Base-by-base conservation (phyloP, 2,888 invertebrate genomes). In the Apodemia hepburni region DNA sequence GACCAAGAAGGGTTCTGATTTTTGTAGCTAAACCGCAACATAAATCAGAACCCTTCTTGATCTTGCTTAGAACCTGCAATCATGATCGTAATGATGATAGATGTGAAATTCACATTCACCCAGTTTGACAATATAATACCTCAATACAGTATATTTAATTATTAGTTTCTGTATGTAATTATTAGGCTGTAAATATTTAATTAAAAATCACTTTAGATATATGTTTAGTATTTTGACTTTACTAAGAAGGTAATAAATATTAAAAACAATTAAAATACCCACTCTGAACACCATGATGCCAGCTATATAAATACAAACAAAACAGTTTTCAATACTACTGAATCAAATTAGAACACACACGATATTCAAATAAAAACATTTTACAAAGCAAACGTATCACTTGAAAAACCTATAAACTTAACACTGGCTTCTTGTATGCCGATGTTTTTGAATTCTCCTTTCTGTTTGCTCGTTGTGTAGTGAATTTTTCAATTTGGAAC, bases 391-490 rank as follows among this genome's bases (percentile, higher is more conserved):
- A 47, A 51, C 54, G 54, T 57, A 29, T 57, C 54, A 57, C 54
- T 57, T 57, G 29, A 27, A 57, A 57, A 57, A 29, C 12, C 27
- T 29, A 29, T 57, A 29, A 57, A 57, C 54, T 57, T 27, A n/a
- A 15, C 1, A 57, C 54, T 57, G 54, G 29, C 27, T 57, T 11
- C 27, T 57, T 22, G 27, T n/a, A 15, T 8, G 71, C 71, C 72
- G 72, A 71, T 89, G 87, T 89, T 89, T 87, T 81, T 79, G 83
- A 84, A 85, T 83, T 80, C 78, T 78, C 71, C 71, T 72, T 71
- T 76, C 77, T 87, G 87, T 87, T 88, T 87, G 77, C 75, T 83
- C 83, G 84, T 87, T 84, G 87, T 85, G 84, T 82, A 47, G 45
- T 45, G 79, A 78, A 84, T 85, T 87, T 87, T 74, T 85, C 76